phyloP scores from a whole-genome alignment of 2,888 invertebrate species.

The Drosophila eohydei region DNA sequence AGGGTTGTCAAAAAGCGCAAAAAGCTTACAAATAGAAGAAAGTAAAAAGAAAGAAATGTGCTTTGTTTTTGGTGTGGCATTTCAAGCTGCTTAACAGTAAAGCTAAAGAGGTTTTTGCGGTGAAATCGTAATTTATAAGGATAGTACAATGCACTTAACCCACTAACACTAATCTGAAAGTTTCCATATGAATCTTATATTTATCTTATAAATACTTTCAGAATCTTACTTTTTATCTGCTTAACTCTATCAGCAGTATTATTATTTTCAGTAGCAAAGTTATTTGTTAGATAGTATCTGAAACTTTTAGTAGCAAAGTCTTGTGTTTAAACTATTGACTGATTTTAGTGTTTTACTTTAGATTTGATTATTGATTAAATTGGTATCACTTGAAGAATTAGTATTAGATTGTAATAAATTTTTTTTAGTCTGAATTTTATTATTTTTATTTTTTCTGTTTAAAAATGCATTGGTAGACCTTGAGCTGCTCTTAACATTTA shows the following conservation, averaged over 20 bases:
- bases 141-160: not conserved
- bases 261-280: too few species aligned
- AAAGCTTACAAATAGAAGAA: conserved; percentile 1
- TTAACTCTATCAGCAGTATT: too few species aligned
- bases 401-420: not conserved
- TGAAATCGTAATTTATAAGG: not conserved
- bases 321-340: too few species aligned
- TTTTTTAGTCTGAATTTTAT: not conserved
- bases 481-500: not conserved
- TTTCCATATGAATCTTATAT: not conserved
- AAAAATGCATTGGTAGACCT: too few species aligned
- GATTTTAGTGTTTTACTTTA: too few species aligned
- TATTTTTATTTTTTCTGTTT: too few species aligned
- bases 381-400: too few species aligned
- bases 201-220: not conserved
- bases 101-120: not conserved
- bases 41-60: conserved; percentile 1
- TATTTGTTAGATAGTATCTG: not conserved
- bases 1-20: conserved; percentile 50
- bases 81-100: not conserved
- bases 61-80: not conserved
- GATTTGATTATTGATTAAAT: too few species aligned
- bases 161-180: not conserved
- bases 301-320: too few species aligned
- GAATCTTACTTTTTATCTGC: too few species aligned